Base-by-base conservation (phyloP, 2,888 invertebrate genomes). In the Sarcophaga caerulescens region DNA sequence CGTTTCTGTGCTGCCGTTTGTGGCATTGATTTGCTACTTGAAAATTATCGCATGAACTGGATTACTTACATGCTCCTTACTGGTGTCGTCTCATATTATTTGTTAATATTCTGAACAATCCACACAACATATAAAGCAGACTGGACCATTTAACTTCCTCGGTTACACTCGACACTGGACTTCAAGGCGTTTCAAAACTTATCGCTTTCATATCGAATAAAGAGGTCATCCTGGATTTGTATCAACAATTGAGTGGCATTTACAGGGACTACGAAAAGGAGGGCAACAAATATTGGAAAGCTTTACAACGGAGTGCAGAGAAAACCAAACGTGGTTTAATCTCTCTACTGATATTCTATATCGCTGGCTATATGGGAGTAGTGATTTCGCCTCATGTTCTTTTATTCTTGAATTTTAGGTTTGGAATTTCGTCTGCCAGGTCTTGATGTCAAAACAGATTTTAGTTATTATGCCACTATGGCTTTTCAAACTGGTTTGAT, bases 351-450 rank as follows among this genome's bases (percentile, higher is more conserved):
- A n/a, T 69, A 2, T 3, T 78, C 4, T 52, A 63, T 45, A 45
- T 0, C 62, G 57, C 3, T 12, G 45, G 65, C 62, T 59, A 59
- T 2, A 2, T 66, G 4, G 82, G 81, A 2, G 47, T 87, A 2
- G 57, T 88, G n/a, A 0, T 62, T 11, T 45, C 79, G 11, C 87
- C 89, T 0, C 0, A 88, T 1, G 14, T 84, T 2, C 52, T 86
- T 0, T 23, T 84, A 0, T 2, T 76, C 0, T 2, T 84, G 0
- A 88, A 79, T 0, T 4, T 44, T 89, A n/a, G 78, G 88, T 0
- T 88, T 90, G 87, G 89, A 90, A 23, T 90, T 89, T 69, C 82
- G 87, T 17, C 47, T 91, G 6, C 90, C 91, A 0, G 81, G 81
- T 2, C 2, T 90, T 1, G 89, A 89, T 84, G 68, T 87, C 6